Percentiles rank a stretch among this genome's conserved stretches.
These are phyloP conservation scores for Ennomos quercinarius DNA, from an alignment of 2,888 invertebrate genomes.

Conservation along the genomic window DNA sequence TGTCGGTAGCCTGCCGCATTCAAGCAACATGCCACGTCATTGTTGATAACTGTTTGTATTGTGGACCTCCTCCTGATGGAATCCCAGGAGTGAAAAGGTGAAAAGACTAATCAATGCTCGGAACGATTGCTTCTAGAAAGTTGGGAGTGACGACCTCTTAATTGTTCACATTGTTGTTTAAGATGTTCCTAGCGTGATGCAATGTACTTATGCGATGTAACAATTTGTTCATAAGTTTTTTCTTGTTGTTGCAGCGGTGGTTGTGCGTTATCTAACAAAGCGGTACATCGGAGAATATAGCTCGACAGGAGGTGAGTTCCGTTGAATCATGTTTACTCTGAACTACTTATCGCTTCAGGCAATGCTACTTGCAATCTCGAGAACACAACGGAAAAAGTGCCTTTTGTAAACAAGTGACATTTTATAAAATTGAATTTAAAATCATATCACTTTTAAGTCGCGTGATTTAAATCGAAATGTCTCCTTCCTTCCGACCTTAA, in stretches of 20 bases:
- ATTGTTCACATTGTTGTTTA: conserved; percentile 57
- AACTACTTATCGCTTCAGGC: conserved; percentile 30
- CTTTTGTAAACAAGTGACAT: conserved; percentile 34
- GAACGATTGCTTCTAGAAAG: conserved; percentile 70
- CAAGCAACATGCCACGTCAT: conserved; percentile 72
- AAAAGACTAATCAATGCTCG: conserved; percentile 75
- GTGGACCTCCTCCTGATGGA: conserved; percentile 61
- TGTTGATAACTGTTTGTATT: conserved; percentile 79
- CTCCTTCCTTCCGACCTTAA: conserved; percentile 67
- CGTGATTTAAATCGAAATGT: conserved; percentile 44
- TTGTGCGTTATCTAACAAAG: conserved; percentile 91
- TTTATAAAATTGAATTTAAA: conserved; percentile 28
- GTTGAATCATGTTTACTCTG: conserved; percentile 19
- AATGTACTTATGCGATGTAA: conserved; percentile 28
- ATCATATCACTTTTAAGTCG: conserved; percentile 30
- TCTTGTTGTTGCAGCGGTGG: conserved; percentile 88
- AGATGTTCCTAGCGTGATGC: conserved; percentile 48
- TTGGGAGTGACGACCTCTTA: conserved; percentile 71
- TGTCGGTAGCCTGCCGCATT: conserved; percentile 72
- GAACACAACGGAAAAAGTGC: conserved; percentile 22
- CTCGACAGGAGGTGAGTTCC: conserved; percentile 90
- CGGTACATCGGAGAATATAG: conserved; percentile 93
- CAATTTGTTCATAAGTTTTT: conserved; percentile 49
- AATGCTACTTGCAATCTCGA: conserved; percentile 17
- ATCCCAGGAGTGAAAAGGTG: conserved; percentile 79